Evolutionary conservation across 1,140 invertebrate genomes (phyloP), one percentile per base, ranked within the genome.

Genomic region (Panagrolaimus sp.): DNA sequence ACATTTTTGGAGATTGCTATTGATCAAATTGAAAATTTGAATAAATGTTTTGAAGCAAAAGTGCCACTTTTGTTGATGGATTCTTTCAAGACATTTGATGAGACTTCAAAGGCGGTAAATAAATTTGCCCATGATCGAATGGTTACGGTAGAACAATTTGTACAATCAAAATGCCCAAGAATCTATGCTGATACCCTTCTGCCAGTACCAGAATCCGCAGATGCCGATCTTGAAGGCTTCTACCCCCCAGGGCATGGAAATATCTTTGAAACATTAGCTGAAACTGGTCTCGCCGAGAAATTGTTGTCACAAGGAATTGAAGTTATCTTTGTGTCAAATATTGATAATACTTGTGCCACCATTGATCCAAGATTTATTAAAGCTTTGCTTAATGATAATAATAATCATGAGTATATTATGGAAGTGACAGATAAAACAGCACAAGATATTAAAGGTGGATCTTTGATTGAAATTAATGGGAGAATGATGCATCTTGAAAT

Each of bases 191-290:
- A 73, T 15, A 72, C 77, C 24, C 63, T 78, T 10, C 15, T 75
- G 24, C 79, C 79, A 15, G 73, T 83, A 0, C 63, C 68, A 28
- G 72, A 74, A 43, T 44, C 52, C 17, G 26, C n/a, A 32, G 73
- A 81, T 28, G n/a, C n/a, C n/a, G n/a, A n/a, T n/a, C 32, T 38
- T 38, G 81, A 78, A 43, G 78, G 90, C 1, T 98, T 95, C 95
- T 98, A 98, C 86, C 96, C 96, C 47, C 95, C 95, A 66, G 91
- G 96, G 74, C 96, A 99, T 87, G 96, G 96, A 75, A 96, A 99
- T 86, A 95, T 98, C 82, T 99, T 98, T 84, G 88, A 91, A 74
- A 92, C 93, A 63, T 93, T 99, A 84, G 86, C 90, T 79, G 93
- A 94, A 83, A 95, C 91, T 9, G 94, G 94, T n/a, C 87, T 98